phyloP scores from a whole-genome alignment of 2,797 vertebrate species.

The Melanogrammus aeglefinus region DNA sequence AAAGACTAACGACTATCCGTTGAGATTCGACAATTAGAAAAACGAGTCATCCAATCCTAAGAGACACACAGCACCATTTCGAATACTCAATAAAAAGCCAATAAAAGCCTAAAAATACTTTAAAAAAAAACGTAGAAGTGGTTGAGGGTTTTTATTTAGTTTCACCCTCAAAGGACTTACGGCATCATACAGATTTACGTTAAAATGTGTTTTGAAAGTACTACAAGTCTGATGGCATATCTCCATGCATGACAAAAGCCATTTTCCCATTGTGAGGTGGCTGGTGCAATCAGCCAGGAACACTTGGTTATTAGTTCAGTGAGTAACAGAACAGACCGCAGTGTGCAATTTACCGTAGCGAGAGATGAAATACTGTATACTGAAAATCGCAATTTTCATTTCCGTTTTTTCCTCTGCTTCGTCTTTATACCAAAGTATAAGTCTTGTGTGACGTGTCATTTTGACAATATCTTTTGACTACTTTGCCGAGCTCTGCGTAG shows the following conservation, averaged over 20 bases:
- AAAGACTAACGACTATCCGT: neutral
- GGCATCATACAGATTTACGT: neutral
- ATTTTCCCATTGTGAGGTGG: neutral
- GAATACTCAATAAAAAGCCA: neutral
- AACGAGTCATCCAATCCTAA: neutral
- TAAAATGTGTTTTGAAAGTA: neutral
- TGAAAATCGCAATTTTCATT: neutral
- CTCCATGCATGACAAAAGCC: neutral
- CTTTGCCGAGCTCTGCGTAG: neutral
- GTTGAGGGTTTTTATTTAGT: neutral
- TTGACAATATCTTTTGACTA: neutral
- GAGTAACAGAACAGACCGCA: neutral
- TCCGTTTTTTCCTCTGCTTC: neutral
- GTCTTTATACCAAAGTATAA: neutral
- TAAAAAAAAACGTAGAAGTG: no score
- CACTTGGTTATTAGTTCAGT: neutral
- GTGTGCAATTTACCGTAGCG: neutral
- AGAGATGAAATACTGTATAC: neutral
- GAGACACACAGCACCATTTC: neutral
- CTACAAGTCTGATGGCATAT: neutral
- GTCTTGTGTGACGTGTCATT: neutral
- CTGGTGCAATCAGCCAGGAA: neutral
- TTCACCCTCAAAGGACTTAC: neutral
- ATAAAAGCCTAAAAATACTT: neutral
- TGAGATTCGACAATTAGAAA: neutral